Base-by-base conservation (phyloP, 92 coral and sea anemone genomes). In the Zoanthus sociatus region DNA sequence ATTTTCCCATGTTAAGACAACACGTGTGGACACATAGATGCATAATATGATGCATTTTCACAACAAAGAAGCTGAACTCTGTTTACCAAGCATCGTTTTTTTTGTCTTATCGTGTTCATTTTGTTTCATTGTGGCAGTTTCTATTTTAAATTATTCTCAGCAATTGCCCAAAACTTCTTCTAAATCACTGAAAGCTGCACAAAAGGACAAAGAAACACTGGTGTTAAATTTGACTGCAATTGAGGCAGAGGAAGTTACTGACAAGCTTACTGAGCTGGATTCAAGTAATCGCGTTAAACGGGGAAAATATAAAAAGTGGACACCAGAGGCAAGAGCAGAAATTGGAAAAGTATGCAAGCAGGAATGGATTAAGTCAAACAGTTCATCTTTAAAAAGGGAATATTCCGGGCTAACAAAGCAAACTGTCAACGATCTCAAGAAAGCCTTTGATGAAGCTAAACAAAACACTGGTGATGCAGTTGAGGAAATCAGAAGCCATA, bases 61-160 rank as follows among this genome's bases (percentile, higher is more conserved):
- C 26, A 26, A 26, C 6, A 48, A 48, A 48, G 53, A 48, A 48
- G 53, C 83, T 56, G 61, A 81, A 76, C 30, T 26, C 64, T 51
- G 66, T 12, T 50, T 76, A 60, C 53, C 55, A 53, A 50, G 61
- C 64, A 76, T 48, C 42, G 44, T 8, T 51, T 51, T 18, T 76
- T 76, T n/a, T 50, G 15, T 77, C 17, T 77, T 55, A 50, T 7
- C 64, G 31, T 66, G 45, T 53, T 50, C 18, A 21, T 54, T 30
- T 14, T 37, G 56, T 32, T 78, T 56, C 31, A 78, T 66, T 77
- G 73, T 45, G 78, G 79, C 67, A 66, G 54, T 84, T 81, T 56
- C 88, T 84, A 84, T 84, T 83, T 83, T 50, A 83, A 83, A 71
- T 83, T 70, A 83, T 83, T 83, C 70, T 70, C 81, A 83, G 33